These are phyloP conservation scores for Gymnopithys bicolor DNA, from an alignment of 2,797 vertebrate species.

Conservation along the genomic window DNA sequence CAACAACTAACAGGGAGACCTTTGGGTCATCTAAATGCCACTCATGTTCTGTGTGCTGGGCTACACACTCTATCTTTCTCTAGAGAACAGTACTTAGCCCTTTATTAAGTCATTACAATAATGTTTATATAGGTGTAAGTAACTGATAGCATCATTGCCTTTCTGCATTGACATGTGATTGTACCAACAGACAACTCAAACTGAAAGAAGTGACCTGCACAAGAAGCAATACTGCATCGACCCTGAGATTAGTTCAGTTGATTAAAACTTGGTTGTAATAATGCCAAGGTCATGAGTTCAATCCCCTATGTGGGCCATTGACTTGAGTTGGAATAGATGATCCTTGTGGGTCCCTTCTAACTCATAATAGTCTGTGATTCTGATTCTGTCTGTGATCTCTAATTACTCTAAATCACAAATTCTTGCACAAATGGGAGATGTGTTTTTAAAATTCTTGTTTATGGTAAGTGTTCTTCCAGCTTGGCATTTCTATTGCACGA, in stretches of 20 bases:
- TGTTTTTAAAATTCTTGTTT: background rate
- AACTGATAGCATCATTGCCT: background rate
- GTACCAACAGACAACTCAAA: background rate
- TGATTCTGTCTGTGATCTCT: too few relatives aligned
- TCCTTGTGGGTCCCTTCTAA: too few relatives aligned
- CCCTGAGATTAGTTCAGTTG: too few relatives aligned
- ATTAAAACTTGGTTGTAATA: too few relatives aligned
- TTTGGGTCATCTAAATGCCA: background rate
- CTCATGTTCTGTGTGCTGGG: background rate
- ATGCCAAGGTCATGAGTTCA: too few relatives aligned
- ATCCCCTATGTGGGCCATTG: too few relatives aligned
- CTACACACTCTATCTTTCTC: background rate
- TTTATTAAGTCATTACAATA: background rate
- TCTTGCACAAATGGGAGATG: background rate
- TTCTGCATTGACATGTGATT: background rate
- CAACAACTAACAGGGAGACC: background rate
- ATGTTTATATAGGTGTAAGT: background rate
- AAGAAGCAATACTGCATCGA: background rate
- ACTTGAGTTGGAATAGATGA: too few relatives aligned
- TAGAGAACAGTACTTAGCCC: background rate
- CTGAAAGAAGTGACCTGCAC: background rate
- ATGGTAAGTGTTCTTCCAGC: background rate
- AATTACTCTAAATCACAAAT: background rate
- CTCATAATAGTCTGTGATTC: too few relatives aligned
- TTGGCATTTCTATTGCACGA: background rate